Base-by-base conservation (phyloP, 2,888 invertebrate genomes). In the Epistrophe eligans region DNA sequence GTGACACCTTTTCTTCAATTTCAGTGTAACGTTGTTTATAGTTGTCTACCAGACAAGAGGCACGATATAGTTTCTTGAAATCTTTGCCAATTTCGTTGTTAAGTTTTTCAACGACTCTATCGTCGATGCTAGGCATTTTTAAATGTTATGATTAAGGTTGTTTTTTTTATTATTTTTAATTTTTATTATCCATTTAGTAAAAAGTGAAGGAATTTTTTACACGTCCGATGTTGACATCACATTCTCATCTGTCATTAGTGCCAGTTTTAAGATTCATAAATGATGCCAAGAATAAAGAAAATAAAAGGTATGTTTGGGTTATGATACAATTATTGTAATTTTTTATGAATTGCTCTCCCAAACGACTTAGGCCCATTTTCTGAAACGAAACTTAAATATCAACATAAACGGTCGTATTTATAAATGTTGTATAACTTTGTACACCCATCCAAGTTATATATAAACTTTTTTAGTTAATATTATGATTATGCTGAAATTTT, bases 21-120 rank as follows among this genome's bases (percentile, higher is more conserved):
- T 89, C 81, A 13, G 89, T 83, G 11, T 92, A 89, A 6, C 90
- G 90, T 24, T 90, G 89, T 52, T 91, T 91, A 83, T 91, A 92
- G 8, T 90, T 88, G 4, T 91, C 90, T 32, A 94, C 93, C 17
- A 95, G 90, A 83, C 93, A 90, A 38, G 92, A 91, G 83, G 95
- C 94, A 88, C 94, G 94, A 77, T 94, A 92, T 17, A 95, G 91
- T 89, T 94, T 94, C 74, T 93, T 93, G 73, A 95, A 92, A 90
- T 94, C 93, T 13, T 92, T 93, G 28, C 94, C 95, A 60, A 95
- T 93, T 90, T 94, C 93, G 40, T 92, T 90, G 88, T 95, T 95
- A 28, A 95, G 92, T 87, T 93, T 94, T 57, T 93, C 90, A 55
- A 94, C 92, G 24, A 95, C 92, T 87, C 92, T 90, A 58, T 90